These are phyloP conservation scores for Drosophila mojavensis DNA, from an alignment of 1,140 invertebrate genomes.

Conservation along the genomic window DNA sequence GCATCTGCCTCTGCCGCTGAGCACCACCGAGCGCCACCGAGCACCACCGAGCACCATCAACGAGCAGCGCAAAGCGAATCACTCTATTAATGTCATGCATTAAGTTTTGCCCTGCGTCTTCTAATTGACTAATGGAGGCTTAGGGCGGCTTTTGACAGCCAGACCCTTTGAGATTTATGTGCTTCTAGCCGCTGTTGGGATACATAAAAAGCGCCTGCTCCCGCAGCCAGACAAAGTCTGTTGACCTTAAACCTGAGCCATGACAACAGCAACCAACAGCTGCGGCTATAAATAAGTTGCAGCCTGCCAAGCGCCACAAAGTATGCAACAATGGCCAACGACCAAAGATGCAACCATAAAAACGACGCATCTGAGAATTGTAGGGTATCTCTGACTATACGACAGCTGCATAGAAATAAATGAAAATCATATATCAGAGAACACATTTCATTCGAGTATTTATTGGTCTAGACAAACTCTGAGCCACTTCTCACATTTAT, in stretches of 20 bases:
- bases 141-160: slow-evolving; percentile 49
- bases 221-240: slow-evolving; percentile 33
- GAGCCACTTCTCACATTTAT: too few relatives aligned
- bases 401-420: too few relatives aligned
- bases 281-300: slow-evolving; percentile 48
- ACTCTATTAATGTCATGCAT: slow-evolving; percentile 54
- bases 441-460: too few relatives aligned
- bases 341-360: slow-evolving; percentile 54
- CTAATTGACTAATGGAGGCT: slow-evolving; percentile 75
- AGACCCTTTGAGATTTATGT: slow-evolving; percentile 38
- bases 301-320: slow-evolving; percentile 47
- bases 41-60: neutral
- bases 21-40: too few relatives aligned
- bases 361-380: slow-evolving; percentile 32
- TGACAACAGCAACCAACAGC: slow-evolving; percentile 5
- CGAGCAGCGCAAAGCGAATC: neutral
- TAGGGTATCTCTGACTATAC: slow-evolving; percentile 1
- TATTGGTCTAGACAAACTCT: too few relatives aligned
- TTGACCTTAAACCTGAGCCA: slow-evolving; percentile 64
- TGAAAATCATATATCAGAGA: too few relatives aligned
- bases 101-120: slow-evolving; percentile 45
- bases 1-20: neutral
- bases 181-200: neutral
- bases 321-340: slow-evolving; percentile 48
- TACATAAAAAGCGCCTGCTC: slow-evolving; percentile 5